These are phyloP conservation scores for Aphyosemion australe DNA, from an alignment of 2,113 vertebrate genomes.

Conservation along the genomic window DNA sequence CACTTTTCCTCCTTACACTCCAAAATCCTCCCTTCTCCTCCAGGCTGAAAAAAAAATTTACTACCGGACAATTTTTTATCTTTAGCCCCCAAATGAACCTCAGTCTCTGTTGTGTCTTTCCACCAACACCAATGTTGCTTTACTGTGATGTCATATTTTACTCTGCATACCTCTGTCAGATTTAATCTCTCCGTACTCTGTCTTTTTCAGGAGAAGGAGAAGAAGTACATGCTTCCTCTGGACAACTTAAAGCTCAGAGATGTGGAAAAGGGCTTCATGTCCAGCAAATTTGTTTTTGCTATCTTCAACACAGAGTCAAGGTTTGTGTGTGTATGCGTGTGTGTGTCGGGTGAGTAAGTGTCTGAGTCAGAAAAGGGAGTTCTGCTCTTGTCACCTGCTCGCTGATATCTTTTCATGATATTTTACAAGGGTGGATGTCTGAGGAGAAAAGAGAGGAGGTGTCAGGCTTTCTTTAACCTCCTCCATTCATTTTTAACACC, in stretches of 20 bases:
- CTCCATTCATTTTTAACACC: slow-evolving; percentile 45
- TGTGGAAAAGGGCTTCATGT: slow-evolving; percentile 88
- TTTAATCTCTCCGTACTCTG: slow-evolving; percentile 52
- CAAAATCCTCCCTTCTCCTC: slow-evolving; percentile 19
- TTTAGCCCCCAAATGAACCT: slow-evolving; percentile 17
- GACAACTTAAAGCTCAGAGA: slow-evolving; percentile 88
- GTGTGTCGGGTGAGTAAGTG: slow-evolving; percentile 10
- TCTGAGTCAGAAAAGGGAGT: slow-evolving; percentile 46
- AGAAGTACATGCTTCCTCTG: slow-evolving; percentile 93
- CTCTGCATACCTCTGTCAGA: slow-evolving; percentile 51
- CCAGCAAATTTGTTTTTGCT: slow-evolving; percentile 84
- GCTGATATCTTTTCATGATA: slow-evolving; percentile 24
- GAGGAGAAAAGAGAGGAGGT: slow-evolving; percentile 39
- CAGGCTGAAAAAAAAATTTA: slow-evolving; percentile 32
- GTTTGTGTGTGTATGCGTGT: slow-evolving; percentile 57
- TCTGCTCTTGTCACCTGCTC: slow-evolving; percentile 47
- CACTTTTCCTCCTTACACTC: slow-evolving; percentile 19
- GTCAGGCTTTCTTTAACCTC: slow-evolving; percentile 44
- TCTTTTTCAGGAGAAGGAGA: slow-evolving; percentile 88
- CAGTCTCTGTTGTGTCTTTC: slow-evolving; percentile 25
- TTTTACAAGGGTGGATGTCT: slow-evolving; percentile 38
- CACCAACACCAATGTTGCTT: slow-evolving; percentile 60
- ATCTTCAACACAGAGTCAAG: slow-evolving; percentile 89
- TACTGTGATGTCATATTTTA: slow-evolving; percentile 58
- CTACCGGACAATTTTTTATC: slow-evolving; percentile 44